Evolutionary conservation across 2,797 vertebrate species (phyloP).

Genomic region (Psittacula derbiana): DNA sequence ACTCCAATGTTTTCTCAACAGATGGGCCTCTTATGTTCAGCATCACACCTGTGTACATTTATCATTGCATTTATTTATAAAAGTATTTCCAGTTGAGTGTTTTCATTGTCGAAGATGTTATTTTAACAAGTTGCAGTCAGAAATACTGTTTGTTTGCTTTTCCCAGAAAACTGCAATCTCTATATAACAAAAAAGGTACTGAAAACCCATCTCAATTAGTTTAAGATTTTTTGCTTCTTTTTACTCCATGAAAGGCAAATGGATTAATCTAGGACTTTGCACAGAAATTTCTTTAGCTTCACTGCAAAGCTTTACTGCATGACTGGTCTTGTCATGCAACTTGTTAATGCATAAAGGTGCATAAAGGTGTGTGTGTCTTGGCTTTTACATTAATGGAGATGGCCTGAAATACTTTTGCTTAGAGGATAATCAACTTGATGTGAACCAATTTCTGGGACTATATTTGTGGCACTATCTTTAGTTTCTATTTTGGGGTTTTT

Average conservation of each 20-base stretch:
- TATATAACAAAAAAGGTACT: not conserved
- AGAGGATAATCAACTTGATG: slow-evolving; percentile 43
- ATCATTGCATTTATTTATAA: not conserved
- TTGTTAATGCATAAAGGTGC: not conserved
- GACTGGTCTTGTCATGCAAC: not conserved
- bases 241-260: not conserved
- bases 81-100: not conserved
- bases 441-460: slow-evolving; percentile 41
- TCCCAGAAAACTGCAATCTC: not conserved
- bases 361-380: not conserved
- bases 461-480: slow-evolving; percentile 57
- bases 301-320: not conserved
- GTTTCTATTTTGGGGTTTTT: slow-evolving; percentile 68
- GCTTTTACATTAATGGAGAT: not conserved
- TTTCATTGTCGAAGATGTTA: not conserved
- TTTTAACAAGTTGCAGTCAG: not conserved
- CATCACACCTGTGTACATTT: not conserved
- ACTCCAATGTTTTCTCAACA: not conserved
- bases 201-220: not conserved
- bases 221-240: not conserved
- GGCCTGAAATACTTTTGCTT: not conserved
- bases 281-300: not conserved
- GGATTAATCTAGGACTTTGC: not conserved
- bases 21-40: not conserved
- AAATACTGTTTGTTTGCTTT: not conserved